Evolutionary conservation across 2,888 invertebrate species (phyloP).

Genomic region (Cantharis flavilabris): DNA sequence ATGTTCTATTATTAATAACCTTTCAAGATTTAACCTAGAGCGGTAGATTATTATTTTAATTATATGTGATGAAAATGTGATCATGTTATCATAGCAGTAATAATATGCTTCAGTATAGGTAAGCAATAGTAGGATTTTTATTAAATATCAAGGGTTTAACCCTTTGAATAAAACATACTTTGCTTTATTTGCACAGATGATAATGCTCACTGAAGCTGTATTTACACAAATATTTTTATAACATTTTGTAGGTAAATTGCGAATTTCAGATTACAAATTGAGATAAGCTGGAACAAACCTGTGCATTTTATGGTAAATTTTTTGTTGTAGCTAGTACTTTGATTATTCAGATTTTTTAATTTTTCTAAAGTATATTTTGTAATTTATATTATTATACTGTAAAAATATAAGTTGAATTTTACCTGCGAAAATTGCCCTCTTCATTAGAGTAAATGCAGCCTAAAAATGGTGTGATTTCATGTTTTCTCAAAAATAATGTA

Average conservation of each 20-base stretch:
- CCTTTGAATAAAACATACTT: background rate
- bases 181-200: conserved; percentile 7
- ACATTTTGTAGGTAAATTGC: conserved; percentile 15
- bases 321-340: background rate
- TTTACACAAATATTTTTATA: conserved; percentile 16
- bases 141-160: background rate
- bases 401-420: no score
- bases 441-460: no score
- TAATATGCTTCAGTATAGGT: background rate
- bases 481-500: no score
- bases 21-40: background rate
- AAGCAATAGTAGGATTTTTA: background rate
- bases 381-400: no score
- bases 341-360: background rate
- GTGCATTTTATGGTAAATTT: background rate
- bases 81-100: background rate
- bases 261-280: background rate
- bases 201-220: conserved; percentile 9
- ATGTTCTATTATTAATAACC: background rate
- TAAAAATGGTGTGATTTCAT: no score
- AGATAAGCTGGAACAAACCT: background rate
- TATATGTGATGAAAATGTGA: background rate
- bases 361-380: background rate
- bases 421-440: no score
- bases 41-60: background rate